phyloP scores from a whole-genome alignment of 2,888 invertebrate species.

The Phortica magna region DNA sequence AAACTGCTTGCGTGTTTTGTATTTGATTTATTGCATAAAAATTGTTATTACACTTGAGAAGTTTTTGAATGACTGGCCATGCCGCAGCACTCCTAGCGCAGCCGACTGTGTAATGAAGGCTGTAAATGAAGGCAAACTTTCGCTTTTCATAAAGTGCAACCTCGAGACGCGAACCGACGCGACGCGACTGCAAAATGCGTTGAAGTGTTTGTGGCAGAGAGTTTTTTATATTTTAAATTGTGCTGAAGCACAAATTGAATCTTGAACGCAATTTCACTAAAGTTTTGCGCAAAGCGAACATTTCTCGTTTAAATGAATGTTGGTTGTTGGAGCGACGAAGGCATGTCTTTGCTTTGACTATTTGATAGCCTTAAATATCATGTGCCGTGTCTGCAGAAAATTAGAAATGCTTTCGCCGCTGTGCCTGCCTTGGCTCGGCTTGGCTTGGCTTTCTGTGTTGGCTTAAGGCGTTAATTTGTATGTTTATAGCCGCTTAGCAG shows the following conservation, averaged over 20 bases:
- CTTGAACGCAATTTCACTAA: too few relatives aligned
- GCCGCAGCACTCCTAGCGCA: neutral
- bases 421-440: too few relatives aligned
- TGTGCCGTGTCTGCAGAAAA: too few relatives aligned
- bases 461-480: constrained; percentile 41
- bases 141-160: constrained; percentile 17
- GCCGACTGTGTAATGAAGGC: constrained; percentile 3
- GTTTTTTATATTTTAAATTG: neutral
- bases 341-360: too few relatives aligned
- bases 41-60: constrained; percentile 28
- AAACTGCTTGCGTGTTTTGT: constrained; percentile 9
- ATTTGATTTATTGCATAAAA: constrained; percentile 33
- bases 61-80: constrained; percentile 7
- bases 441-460: too few relatives aligned
- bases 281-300: too few relatives aligned
- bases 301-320: too few relatives aligned
- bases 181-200: neutral
- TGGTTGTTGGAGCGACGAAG: too few relatives aligned
- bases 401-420: too few relatives aligned
- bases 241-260: constrained; percentile 28
- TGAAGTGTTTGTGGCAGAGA: neutral
- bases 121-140: neutral
- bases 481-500: constrained; percentile 64
- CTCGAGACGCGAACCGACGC: neutral
- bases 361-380: too few relatives aligned